Conservation (phyloP, 2,797 vertebrate genomes). For the Lepus oiostolus region DNA sequence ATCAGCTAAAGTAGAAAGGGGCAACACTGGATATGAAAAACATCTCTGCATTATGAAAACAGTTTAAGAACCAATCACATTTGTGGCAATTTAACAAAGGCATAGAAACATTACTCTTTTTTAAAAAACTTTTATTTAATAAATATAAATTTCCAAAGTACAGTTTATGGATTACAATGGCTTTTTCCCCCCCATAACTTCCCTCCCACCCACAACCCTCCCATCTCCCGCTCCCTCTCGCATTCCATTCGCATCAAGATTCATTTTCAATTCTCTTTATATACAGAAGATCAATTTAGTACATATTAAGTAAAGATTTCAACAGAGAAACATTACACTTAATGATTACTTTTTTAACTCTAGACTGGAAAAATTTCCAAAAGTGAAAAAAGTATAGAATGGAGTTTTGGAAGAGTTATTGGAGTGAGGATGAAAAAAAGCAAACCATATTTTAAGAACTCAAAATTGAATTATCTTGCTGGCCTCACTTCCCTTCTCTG, state of each 20-base stretch:
- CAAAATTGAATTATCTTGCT: not conserved
- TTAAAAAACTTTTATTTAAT: too few relatives aligned
- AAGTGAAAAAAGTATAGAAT: not conserved
- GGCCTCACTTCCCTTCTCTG: not conserved
- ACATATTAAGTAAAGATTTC: too few relatives aligned
- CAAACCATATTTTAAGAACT: not conserved
- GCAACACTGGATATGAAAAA: constrained; percentile 23
- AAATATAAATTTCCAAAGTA: too few relatives aligned
- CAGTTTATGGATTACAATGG: too few relatives aligned
- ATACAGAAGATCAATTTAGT: too few relatives aligned
- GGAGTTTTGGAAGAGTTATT: not conserved
- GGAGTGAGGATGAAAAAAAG: not conserved
- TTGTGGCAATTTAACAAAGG: not conserved
- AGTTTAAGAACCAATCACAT: not conserved
- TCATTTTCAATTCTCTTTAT: too few relatives aligned
- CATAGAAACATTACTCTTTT: not conserved
- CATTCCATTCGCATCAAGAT: too few relatives aligned
- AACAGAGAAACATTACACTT: not conserved
- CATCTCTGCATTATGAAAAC: not conserved
- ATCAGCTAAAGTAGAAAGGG: constrained; percentile 20
- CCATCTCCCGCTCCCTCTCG: too few relatives aligned
- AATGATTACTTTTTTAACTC: not conserved
- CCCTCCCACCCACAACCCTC: too few relatives aligned
- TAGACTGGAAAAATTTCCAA: not conserved
- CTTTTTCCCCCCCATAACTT: too few relatives aligned